A percentile compares a stretch with the other conserved stretches of the same genome.
Conservation (phyloP, 2,888 invertebrate genomes). For the Drosophila greeni region DNA sequence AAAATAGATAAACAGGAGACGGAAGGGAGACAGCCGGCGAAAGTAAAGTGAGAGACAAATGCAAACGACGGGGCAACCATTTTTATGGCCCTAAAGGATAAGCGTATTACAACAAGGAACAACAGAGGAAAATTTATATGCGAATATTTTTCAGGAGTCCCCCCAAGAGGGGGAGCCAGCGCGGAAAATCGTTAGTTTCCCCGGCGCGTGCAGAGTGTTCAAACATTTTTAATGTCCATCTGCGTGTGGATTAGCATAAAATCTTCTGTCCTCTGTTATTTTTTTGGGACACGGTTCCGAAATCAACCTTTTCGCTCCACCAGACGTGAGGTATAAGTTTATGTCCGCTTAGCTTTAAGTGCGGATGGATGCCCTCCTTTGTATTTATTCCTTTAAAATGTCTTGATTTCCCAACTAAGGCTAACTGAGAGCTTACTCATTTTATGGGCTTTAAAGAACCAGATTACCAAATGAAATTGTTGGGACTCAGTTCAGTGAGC, state of each 20-base stretch:
- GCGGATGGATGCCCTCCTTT: conserved; percentile 26
- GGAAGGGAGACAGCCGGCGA: conserved; percentile 11
- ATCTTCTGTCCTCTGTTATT: conserved; percentile 41
- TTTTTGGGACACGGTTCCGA: not conserved
- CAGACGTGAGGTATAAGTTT: conserved; percentile 42
- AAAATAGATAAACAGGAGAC: conserved; percentile 35
- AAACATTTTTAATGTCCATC: conserved; percentile 69
- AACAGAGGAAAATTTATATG: conserved; percentile 33
- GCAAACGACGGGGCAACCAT: conserved; percentile 57
- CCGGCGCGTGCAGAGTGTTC: conserved; percentile 56
- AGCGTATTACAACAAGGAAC: conserved; percentile 59
- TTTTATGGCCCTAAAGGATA: conserved; percentile 62
- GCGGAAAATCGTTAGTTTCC: conserved; percentile 20
- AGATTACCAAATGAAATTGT: conserved; percentile 38
- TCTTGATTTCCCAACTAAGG: conserved; percentile 46
- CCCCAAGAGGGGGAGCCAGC: not conserved
- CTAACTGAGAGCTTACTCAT: conserved; percentile 41
- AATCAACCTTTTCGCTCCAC: conserved; percentile 1
- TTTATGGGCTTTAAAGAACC: conserved; percentile 42
- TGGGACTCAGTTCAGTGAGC: not conserved
- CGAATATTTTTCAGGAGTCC: conserved; percentile 20
- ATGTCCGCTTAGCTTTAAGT: conserved; percentile 58
- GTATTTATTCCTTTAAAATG: conserved; percentile 52
- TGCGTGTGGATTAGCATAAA: conserved; percentile 66
- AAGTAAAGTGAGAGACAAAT: conserved; percentile 49